Base-by-base conservation (phyloP, 2,797 vertebrate species). In the Falco rusticolus region DNA sequence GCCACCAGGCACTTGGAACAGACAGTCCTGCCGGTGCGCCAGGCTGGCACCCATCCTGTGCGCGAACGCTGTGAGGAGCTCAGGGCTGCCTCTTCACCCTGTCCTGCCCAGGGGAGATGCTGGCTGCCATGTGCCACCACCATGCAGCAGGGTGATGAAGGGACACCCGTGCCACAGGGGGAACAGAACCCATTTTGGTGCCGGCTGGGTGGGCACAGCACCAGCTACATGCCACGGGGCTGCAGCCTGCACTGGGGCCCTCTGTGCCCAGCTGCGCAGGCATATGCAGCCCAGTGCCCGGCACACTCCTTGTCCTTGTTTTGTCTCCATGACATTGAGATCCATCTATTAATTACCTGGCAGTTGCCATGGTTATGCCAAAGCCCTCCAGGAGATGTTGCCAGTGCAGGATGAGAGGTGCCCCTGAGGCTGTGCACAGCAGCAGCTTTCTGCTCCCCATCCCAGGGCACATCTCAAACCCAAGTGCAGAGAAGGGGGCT, bases 121-220 rank as follows among this genome's bases (percentile, higher is more conserved):
- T 2, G 33, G 47, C 61, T 43, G 12, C 56, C 11, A 16, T 1
- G 3, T 48, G 50, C 59, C 60, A 19, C 51, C 10, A 41, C 41
- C 61, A n/a, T 1, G 0, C 53, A 39, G n/a, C 4, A 0, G 13
- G 13, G 33, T 47, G 47, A 51, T 6, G 0, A 33, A 7, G 45
- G n/a, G 41, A 16, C 11, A 1, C 26, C 43, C 26, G 51, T 34
- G 34, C 43, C 37, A 5, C 0, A 0, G 66, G 4, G 17, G 16
- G 6, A 34, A 63, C 2, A 2, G 57, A 56, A 26, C 29, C 14
- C 0, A 0, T 68, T 51, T 12, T 2, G 2, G 54, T 31, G 63
- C 37, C 0, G 0, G 54, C 39, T 37, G 48, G 11, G 21, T 9
- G 14, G 57, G 10, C 80, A 14, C 39, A 33, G 57, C 48, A 53